These are phyloP conservation scores for Iphiclides podalirius DNA, from an alignment of 2,888 invertebrate genomes.

Conservation along the genomic window DNA sequence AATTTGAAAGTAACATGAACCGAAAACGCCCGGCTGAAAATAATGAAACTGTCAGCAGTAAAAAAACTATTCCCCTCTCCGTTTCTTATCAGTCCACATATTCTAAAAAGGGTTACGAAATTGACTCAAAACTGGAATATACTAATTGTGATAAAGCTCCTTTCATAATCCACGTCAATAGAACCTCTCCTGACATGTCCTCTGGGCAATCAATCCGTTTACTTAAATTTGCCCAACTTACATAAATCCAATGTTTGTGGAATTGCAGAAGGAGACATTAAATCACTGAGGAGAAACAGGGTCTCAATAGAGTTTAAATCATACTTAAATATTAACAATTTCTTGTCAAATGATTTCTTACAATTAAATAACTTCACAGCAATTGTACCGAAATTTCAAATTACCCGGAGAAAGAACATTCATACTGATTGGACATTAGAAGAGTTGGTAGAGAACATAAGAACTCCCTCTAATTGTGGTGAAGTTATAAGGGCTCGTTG, in stretches of 20 bases:
- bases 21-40: too few species aligned
- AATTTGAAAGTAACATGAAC: background rate
- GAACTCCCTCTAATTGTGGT: background rate
- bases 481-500: conserved; percentile 17
- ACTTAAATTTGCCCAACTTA: background rate
- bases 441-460: conserved; percentile 3
- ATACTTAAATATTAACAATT: background rate
- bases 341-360: background rate
- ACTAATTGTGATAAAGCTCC: background rate
- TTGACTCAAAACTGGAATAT: background rate
- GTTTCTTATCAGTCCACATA: too few species aligned
- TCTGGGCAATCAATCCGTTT: background rate
- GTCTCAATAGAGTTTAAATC: too few species aligned
- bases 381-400: background rate
- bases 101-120: too few species aligned
- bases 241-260: background rate
- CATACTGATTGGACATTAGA: conserved; percentile 15
- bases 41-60: background rate
- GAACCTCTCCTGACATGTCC: background rate
- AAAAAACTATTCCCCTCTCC: background rate
- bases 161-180: background rate
- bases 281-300: background rate
- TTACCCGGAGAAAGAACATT: background rate
- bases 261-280: background rate
- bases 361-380: too few species aligned